Conservation (phyloP, 2,888 invertebrate species). For the Drymonia ruficornis region DNA sequence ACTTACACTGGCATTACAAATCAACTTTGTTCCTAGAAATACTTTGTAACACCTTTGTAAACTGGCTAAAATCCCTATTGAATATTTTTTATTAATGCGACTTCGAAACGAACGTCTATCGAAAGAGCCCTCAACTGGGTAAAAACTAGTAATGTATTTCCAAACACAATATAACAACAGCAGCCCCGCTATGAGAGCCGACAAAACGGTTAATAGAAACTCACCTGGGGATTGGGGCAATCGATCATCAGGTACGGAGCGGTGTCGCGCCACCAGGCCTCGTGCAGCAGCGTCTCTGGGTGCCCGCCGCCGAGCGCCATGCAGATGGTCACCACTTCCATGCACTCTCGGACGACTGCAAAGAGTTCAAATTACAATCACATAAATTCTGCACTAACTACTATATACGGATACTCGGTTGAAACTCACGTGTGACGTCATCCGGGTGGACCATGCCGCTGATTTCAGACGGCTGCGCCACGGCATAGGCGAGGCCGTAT, state of each 20-base stretch:
- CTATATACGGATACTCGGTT: neutral
- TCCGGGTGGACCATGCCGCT: constrained; percentile 85
- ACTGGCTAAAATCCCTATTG: too few relatives aligned
- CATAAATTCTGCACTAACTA: neutral
- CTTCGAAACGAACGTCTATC: too few relatives aligned
- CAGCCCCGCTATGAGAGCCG: too few relatives aligned
- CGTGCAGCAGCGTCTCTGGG: constrained; percentile 91
- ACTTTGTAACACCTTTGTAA: too few relatives aligned
- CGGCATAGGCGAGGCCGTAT: constrained; percentile 70
- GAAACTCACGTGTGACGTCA: constrained; percentile 84
- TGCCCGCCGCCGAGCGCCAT: constrained; percentile 95
- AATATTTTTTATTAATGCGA: too few relatives aligned
- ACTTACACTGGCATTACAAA: too few relatives aligned
- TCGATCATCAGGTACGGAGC: constrained; percentile 94
- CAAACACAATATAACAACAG: too few relatives aligned
- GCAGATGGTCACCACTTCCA: constrained; percentile 96
- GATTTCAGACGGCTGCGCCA: constrained; percentile 64
- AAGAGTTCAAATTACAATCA: constrained; percentile 25
- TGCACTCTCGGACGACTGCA: constrained; percentile 94
- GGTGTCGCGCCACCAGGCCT: constrained; percentile 94
- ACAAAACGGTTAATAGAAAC: constrained; percentile 5
- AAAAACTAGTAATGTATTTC: too few relatives aligned
- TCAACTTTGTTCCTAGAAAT: too few relatives aligned
- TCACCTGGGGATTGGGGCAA: constrained; percentile 89
- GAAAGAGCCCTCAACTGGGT: too few relatives aligned